A percentile compares a stretch with the other conserved stretches of the same genome.
These are phyloP conservation scores for Troglohyphantes excavatus DNA, from an alignment of 2,888 invertebrate genomes.

Conservation along the genomic window DNA sequence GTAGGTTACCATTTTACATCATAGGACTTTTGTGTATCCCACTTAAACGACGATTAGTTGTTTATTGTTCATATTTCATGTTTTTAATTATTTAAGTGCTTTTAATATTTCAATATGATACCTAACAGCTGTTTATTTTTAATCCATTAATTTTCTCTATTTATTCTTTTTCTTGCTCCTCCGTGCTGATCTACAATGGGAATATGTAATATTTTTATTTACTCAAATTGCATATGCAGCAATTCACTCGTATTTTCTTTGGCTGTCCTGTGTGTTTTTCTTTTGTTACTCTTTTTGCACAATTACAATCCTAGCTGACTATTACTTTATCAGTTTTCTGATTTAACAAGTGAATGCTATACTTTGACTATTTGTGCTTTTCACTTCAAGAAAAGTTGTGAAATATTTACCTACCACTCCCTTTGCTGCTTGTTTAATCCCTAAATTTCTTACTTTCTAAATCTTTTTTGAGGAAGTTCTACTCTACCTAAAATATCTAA, in stretches of 20 bases:
- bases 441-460: not conserved
- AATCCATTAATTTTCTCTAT: slow-evolving; percentile 20
- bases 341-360: not conserved
- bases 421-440: not conserved
- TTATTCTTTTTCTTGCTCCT: slow-evolving; percentile 53
- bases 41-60: too few species aligned
- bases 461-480: not conserved
- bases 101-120: not conserved
- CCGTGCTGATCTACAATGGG: slow-evolving; percentile 60
- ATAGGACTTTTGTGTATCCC: too few species aligned
- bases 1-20: too few species aligned
- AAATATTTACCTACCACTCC: not conserved
- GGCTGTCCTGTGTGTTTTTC: slow-evolving; percentile 50
- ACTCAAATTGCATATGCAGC: slow-evolving; percentile 17
- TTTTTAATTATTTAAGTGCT: not conserved
- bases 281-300: slow-evolving; percentile 57
- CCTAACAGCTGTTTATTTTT: slow-evolving; percentile 7
- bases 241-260: slow-evolving; percentile 42
- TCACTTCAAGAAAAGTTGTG: not conserved
- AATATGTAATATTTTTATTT: slow-evolving; percentile 54
- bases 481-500: not conserved
- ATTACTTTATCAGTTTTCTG: slow-evolving; percentile 16
- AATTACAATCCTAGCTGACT: slow-evolving; percentile 59
- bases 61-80: too few species aligned
- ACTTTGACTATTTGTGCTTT: slow-evolving; percentile 32